These are phyloP conservation scores for Pseudorasbora parva DNA, from an alignment of 2,113 vertebrate species.

Conservation along the genomic window DNA sequence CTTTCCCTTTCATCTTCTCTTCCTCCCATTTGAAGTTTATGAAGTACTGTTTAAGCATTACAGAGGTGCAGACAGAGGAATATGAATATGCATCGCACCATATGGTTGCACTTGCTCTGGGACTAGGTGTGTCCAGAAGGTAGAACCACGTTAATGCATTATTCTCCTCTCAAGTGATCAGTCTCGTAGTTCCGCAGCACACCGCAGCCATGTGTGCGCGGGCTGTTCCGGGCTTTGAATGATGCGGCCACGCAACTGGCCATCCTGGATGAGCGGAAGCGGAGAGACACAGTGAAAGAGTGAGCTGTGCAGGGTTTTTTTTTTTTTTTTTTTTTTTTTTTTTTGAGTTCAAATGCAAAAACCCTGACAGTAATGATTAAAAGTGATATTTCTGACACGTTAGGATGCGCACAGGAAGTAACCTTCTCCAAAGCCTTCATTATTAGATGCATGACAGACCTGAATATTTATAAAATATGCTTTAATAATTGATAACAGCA, in stretches of 20 bases:
- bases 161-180: slow-evolving; percentile 76
- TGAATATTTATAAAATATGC: slow-evolving; percentile 99
- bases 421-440: slow-evolving; percentile 85
- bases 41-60: slow-evolving; percentile 73
- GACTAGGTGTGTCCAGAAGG: slow-evolving; percentile 84
- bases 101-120: slow-evolving; percentile 78
- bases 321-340: slow-evolving; percentile 56
- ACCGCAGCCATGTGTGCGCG: not conserved
- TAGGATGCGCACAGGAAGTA: slow-evolving; percentile 84
- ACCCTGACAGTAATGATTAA: slow-evolving; percentile 80
- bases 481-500: slow-evolving; percentile 99
- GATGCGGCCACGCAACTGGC: not conserved
- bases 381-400: slow-evolving; percentile 86
- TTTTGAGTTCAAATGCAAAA: slow-evolving; percentile 67
- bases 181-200: slow-evolving; percentile 59
- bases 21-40: slow-evolving; percentile 73
- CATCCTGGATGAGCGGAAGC: not conserved
- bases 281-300: slow-evolving; percentile 10
- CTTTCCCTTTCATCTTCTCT: slow-evolving; percentile 58
- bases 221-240: not conserved
- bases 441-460: slow-evolving; percentile 93
- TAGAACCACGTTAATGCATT: slow-evolving; percentile 77
- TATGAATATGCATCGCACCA: slow-evolving; percentile 82
- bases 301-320: slow-evolving; percentile 37
- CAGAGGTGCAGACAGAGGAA: slow-evolving; percentile 68